These are phyloP conservation scores for Electrophaes corylata DNA, from an alignment of 2,888 invertebrate species.

Conservation along the genomic window DNA sequence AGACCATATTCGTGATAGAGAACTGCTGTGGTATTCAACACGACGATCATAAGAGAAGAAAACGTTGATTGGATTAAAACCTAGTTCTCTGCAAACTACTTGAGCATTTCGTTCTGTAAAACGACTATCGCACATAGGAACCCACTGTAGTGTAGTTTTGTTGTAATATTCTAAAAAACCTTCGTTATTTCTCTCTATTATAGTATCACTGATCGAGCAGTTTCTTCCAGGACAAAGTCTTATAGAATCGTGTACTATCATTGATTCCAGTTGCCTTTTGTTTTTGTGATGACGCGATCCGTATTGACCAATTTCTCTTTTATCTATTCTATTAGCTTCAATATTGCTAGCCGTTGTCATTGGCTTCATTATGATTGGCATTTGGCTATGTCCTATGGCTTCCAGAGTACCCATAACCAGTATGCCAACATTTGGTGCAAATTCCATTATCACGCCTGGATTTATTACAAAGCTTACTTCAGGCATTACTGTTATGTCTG, in stretches of 20 bases:
- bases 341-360: constrained; percentile 61
- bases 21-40: constrained; percentile 95
- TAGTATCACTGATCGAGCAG: constrained; percentile 85
- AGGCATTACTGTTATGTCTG: constrained; percentile 99
- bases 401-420: constrained; percentile 95
- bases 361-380: constrained; percentile 92
- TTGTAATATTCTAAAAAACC: constrained; percentile 98
- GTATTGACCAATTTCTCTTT: constrained; percentile 69
- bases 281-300: constrained; percentile 62
- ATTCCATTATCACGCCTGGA: constrained; percentile 95
- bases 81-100: constrained; percentile 97
- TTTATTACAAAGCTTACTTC: constrained; percentile 93
- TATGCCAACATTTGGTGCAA: constrained; percentile 97
- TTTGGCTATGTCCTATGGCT: constrained; percentile 90
- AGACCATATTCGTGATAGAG: constrained; percentile 94
- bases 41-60: constrained; percentile 94
- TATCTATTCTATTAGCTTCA: constrained; percentile 67
- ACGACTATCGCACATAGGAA: constrained; percentile 96
- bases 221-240: constrained; percentile 91
- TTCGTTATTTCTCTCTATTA: constrained; percentile 84
- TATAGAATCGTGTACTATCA: constrained; percentile 86
- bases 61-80: constrained; percentile 94
- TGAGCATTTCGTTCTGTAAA: constrained; percentile 98
- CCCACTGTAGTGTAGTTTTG: constrained; percentile 97
- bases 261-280: constrained; percentile 83